Percentiles rank a stretch among this genome's conserved stretches.
Conservation (phyloP, 1,140 invertebrate genomes). For the Ectropis grisescens region DNA sequence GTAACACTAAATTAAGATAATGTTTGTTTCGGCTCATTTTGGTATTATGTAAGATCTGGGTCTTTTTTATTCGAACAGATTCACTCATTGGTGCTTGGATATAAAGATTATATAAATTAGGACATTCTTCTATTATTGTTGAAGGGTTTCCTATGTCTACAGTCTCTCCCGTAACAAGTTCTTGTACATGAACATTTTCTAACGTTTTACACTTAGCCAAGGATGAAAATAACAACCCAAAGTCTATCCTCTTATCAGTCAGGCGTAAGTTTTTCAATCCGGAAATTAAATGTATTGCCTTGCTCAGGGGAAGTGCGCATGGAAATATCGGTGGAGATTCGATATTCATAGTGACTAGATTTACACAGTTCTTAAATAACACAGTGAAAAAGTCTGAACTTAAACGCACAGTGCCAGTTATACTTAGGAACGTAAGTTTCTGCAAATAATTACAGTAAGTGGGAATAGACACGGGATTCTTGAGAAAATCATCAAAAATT, state of each 20-base stretch:
- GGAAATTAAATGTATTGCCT: constrained; percentile 18
- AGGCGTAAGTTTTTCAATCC: constrained; percentile 34
- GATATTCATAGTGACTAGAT: constrained; percentile 32
- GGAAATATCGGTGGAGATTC: constrained; percentile 11
- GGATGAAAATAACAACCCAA: constrained; percentile 21
- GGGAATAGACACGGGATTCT: constrained; percentile 16
- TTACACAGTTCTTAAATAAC: constrained; percentile 29
- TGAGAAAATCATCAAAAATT: constrained; percentile 12
- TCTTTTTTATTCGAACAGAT: constrained; percentile 5
- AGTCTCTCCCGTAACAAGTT: constrained; percentile 9
- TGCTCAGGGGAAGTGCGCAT: constrained; percentile 15
- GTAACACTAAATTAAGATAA: constrained; percentile 20
- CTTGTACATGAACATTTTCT: constrained; percentile 39
- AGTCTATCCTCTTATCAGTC: constrained; percentile 29
- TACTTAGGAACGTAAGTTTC: constrained; percentile 36
- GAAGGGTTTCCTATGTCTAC: constrained; percentile 17
- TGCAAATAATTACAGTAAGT: constrained; percentile 21
- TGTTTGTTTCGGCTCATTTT: constrained; percentile 16
- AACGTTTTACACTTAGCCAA: constrained; percentile 31
- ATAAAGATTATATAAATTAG: constrained; percentile 32
- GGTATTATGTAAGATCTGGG: constrained; percentile 17
- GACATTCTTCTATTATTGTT: constrained; percentile 27
- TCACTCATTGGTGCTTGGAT: constrained; percentile 13
- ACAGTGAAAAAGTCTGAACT: constrained; percentile 33
- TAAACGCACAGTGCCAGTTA: constrained; percentile 25